A percentile compares a stretch with the other conserved stretches of the same genome.
These are phyloP conservation scores for Teleopsis dalmanni DNA, from an alignment of 1,140 invertebrate genomes.

Conservation along the genomic window DNA sequence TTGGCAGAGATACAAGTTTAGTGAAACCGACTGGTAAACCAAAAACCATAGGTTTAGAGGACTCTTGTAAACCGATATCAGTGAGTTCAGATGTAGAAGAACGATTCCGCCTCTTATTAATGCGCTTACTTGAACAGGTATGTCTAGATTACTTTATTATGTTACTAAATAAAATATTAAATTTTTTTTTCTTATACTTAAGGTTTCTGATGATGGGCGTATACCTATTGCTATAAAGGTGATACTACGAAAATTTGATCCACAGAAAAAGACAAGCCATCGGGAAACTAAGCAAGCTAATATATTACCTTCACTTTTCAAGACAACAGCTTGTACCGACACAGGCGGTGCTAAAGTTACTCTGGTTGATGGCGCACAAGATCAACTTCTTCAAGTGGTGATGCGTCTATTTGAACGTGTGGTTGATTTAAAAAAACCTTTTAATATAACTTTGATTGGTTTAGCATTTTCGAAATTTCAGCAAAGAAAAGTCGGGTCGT, in stretches of 20 bases:
- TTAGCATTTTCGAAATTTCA: constrained; percentile 72
- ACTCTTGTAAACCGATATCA: constrained; percentile 62
- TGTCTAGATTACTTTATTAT: not conserved
- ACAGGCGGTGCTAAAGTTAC: constrained; percentile 46
- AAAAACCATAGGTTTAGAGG: constrained; percentile 65
- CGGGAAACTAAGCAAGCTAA: constrained; percentile 65
- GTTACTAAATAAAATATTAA: not conserved
- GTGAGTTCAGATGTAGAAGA: constrained; percentile 63
- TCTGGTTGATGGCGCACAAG: constrained; percentile 50
- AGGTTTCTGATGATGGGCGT: constrained; percentile 64
- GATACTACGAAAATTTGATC: constrained; percentile 61
- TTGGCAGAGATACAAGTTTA: constrained; percentile 60
- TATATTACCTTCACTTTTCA: constrained; percentile 57
- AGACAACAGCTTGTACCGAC: constrained; percentile 29
- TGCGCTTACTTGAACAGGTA: constrained; percentile 57
- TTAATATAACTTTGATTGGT: constrained; percentile 68
- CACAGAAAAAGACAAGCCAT: constrained; percentile 52
- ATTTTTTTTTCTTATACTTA: not conserved
- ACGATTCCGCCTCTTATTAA: constrained; percentile 57
- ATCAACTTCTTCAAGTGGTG: constrained; percentile 59
- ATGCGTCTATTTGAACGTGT: constrained; percentile 69
- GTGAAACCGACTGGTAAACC: constrained; percentile 63
- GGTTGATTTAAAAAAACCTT: constrained; percentile 62
- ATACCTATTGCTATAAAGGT: constrained; percentile 64
- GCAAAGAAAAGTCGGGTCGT: constrained; percentile 55